Conservation (phyloP, 1,140 invertebrate species). For the Sarcophaga peregrina region DNA sequence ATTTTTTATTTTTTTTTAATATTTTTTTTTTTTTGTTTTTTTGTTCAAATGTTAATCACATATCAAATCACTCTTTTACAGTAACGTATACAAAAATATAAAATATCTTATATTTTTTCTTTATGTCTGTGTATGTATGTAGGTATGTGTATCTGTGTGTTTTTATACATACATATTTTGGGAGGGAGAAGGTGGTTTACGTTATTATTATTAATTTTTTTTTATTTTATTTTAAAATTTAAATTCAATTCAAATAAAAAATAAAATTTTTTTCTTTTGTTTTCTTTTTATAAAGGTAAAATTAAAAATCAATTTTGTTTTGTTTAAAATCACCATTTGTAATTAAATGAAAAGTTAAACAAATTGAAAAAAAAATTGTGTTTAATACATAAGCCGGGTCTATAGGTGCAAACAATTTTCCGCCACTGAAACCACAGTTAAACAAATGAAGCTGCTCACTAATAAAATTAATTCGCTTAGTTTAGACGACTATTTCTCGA, state of each 20-base stretch:
- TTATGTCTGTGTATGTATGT: too few relatives aligned
- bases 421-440: too few relatives aligned
- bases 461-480: too few relatives aligned
- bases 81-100: slow-evolving; percentile 65
- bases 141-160: background rate
- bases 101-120: background rate
- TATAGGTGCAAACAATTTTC: too few relatives aligned
- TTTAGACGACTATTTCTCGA: too few relatives aligned
- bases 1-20: background rate
- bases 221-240: slow-evolving; percentile 20
- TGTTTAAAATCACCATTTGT: too few relatives aligned
- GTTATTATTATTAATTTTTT: slow-evolving; percentile 51
- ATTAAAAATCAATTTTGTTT: too few relatives aligned
- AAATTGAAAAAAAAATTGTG: too few relatives aligned
- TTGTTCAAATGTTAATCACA: slow-evolving; percentile 12
- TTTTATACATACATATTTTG: background rate
- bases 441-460: too few relatives aligned
- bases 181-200: slow-evolving; percentile 42
- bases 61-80: slow-evolving; percentile 45
- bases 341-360: too few relatives aligned
- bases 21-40: background rate
- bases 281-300: too few relatives aligned
- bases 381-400: too few relatives aligned
- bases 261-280: background rate
- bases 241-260: background rate